Percentiles rank a stretch among this genome's conserved stretches.
phyloP scores from a whole-genome alignment of 1,140 invertebrate genomes.

The Eciton burchellii region DNA sequence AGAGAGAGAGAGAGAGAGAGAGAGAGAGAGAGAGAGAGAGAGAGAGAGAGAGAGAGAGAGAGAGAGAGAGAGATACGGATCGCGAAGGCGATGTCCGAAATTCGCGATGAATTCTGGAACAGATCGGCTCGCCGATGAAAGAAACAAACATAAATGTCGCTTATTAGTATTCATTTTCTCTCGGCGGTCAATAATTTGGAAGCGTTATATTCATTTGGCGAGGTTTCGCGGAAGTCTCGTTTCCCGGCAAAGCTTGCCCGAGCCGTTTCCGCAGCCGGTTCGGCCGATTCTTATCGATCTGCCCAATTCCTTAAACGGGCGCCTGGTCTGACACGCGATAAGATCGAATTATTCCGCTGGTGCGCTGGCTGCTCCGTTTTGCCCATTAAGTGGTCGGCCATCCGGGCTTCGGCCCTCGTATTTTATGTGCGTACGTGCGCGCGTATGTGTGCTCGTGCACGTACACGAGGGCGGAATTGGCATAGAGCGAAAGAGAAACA shows the following conservation, averaged over 20 bases:
- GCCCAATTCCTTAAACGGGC: slow-evolving; percentile 10
- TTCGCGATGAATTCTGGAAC: too few relatives aligned
- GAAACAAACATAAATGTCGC: too few relatives aligned
- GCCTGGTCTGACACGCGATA: slow-evolving; percentile 16
- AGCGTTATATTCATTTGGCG: not conserved
- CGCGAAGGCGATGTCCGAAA: too few relatives aligned
- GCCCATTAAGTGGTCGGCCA: slow-evolving; percentile 29
- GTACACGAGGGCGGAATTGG: slow-evolving; percentile 34
- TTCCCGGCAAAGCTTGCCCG: not conserved
- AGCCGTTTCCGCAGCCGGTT: not conserved
- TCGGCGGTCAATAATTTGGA: too few relatives aligned
- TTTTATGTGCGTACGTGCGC: slow-evolving; percentile 18
- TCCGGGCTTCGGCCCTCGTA: slow-evolving; percentile 38
- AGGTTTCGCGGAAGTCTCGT: not conserved
- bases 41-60: not conserved
- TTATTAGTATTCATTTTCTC: slow-evolving; percentile 2
- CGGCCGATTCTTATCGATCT: slow-evolving; percentile 31
- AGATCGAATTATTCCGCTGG: slow-evolving; percentile 44
- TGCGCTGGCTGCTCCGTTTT: slow-evolving; percentile 5
- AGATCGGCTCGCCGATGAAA: too few relatives aligned
- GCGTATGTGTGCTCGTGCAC: too few relatives aligned
- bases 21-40: too few relatives aligned
- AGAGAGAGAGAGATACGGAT: too few relatives aligned
- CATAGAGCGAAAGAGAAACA: slow-evolving; percentile 53
- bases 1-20: too few relatives aligned